Conservation (phyloP, 2,113 vertebrate genomes). For the Channa maculata region DNA sequence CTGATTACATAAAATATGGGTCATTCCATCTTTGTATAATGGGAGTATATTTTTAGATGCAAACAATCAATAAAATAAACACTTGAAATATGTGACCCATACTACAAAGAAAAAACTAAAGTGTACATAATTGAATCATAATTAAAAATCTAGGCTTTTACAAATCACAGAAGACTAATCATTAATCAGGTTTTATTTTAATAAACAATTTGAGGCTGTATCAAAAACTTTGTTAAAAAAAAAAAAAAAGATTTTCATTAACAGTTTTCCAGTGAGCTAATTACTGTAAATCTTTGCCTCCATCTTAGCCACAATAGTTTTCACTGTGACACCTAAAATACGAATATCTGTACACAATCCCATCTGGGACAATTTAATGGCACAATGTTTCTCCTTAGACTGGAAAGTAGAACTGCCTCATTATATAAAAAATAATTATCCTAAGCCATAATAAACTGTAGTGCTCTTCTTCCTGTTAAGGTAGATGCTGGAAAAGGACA, state of each 20-base stretch:
- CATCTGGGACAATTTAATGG: constrained; percentile 56
- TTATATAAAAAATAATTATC: constrained; percentile 82
- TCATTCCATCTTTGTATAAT: constrained; percentile 62
- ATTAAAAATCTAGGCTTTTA: constrained; percentile 81
- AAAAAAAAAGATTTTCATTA: constrained; percentile 83
- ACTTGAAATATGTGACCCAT: constrained; percentile 72
- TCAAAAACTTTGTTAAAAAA: constrained; percentile 92
- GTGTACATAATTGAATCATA: constrained; percentile 76
- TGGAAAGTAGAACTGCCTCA: constrained; percentile 63
- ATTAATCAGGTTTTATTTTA: constrained; percentile 79
- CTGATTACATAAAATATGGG: constrained; percentile 67
- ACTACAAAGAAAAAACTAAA: constrained; percentile 45
- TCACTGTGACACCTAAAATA: constrained; percentile 27
- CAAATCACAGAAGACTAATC: constrained; percentile 89
- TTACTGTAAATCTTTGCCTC: constrained; percentile 34
- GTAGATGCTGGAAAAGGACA: constrained; percentile 10
- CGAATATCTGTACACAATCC: constrained; percentile 57
- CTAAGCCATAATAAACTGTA: constrained; percentile 77
- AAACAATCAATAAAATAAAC: constrained; percentile 69
- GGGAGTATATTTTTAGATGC: constrained; percentile 61
- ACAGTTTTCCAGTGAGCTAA: constrained; percentile 50
- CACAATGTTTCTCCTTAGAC: constrained; percentile 38
- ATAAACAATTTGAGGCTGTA: constrained; percentile 91
- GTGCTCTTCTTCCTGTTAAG: constrained; percentile 38
- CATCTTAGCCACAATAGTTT: neutral